Evolutionary conservation across 2,797 vertebrate species (phyloP), one percentile per base, ranked within the genome.

Genomic region (Petrocephalus sullivani): DNA sequence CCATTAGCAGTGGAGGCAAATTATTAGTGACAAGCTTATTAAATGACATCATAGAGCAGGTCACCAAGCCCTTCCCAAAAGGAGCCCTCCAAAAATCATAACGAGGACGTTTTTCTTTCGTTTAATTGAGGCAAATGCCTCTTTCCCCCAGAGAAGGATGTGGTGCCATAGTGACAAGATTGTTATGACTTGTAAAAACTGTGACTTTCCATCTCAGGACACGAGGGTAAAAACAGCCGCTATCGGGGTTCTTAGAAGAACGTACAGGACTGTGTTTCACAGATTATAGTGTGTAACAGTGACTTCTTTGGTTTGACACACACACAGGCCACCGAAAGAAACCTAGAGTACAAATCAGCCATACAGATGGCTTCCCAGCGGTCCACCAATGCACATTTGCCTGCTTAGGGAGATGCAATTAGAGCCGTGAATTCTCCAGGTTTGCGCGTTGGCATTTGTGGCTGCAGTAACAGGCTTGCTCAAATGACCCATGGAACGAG

Each of bases 11-110:
- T 86, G 91, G 91, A 93, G 93, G 90, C 90, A 94, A 96, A 97
- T 96, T 93, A 94, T 94, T 95, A 92, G 93, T 95, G 95, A 96
- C 95, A 95, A 89, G 93, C 92, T 95, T 93, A 94, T 88, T 91
- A 92, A 95, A 94, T 94, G 95, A 94, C 95, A 92, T 95, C 94
- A 95, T 93, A 93, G 75, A 93, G 89, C 71, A 90, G 93, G 94
- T 96, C 95, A 95, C 78, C 3, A 85, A 90, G 93, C 92, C 37
- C 92, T 93, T 94, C 93, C 91, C 92, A 91, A 92, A 94, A 95
- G 93, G 87, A 87, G 89, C 71, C 56, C 86, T 87, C 86, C 57
- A 87, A 87, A 87, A 87, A 87, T 89, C 89, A 91, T 90, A 91
- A 92, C 86, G 88, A 87, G 86, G 90, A 89, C 78, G 90, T 53